Evolutionary conservation across 1,140 invertebrate species (phyloP), one percentile per base, ranked within the genome.

Genomic region (Conus betulinus): DNA sequence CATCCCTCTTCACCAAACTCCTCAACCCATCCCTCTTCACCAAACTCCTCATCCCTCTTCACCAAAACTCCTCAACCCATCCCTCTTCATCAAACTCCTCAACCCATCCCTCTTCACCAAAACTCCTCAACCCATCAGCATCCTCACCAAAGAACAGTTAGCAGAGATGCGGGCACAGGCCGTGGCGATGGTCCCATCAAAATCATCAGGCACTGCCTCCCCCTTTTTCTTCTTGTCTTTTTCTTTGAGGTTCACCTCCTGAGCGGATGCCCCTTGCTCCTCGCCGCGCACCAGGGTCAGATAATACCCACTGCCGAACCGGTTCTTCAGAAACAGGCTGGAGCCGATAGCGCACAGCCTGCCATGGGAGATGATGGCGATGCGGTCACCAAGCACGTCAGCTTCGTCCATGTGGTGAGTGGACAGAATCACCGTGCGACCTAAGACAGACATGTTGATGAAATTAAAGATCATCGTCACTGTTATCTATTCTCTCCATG

Each of bases 321-420:
- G 93, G 63, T 95, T 95, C 93, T 97, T 97, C 5, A 97, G 94
- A 92, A 96, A 97, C 8, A 97, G 93, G n/a, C 96, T 96, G 0
- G 97, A 96, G 3, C 97, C 97, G 90, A 95, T 96, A 90, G 96
- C 96, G 87, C 96, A 95, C 0, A 97, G 94, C 88, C 96, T 95
- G 53, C 97, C 97, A 89, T 96, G 95, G 17, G 96, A 95, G 15
- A 97, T 96, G 63, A 97, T 97, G 7, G 97, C 97, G 81, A 97
- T 97, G 81, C 97, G 93, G 92, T 97, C 97, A 20, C 97, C 97
- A 0, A 97, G 94, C 4, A 97, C 93, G 90, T 97, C 96, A 13
- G 96, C 96, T 94, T 96, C 96, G 90, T 97, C 96, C 96, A 97
- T 96, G 90, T 96, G 96, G 93, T 97, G 97, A 5, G 97, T 97